These are phyloP conservation scores for Clostera curtula DNA, from an alignment of 2,888 invertebrate genomes.

Conservation along the genomic window DNA sequence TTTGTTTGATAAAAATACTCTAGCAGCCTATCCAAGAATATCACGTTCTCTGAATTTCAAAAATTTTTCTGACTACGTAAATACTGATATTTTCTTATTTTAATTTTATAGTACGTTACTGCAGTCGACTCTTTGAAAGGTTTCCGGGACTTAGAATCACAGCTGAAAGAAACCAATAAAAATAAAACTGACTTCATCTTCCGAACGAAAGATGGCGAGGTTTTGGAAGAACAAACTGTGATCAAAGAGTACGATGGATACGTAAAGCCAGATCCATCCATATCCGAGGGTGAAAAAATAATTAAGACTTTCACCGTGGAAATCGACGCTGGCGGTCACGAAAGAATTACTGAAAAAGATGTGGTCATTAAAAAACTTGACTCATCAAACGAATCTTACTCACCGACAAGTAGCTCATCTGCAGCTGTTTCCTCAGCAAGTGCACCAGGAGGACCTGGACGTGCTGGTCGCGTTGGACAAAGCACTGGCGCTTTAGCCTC, in stretches of 20 bases:
- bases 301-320: slow-evolving; percentile 29
- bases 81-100: neutral
- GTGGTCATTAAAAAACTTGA: slow-evolving; percentile 30
- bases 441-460: slow-evolving; percentile 1
- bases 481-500: too few species aligned
- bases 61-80: too few species aligned
- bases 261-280: slow-evolving; percentile 7
- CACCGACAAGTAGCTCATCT: neutral
- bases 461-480: too few species aligned
- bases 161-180: slow-evolving; percentile 21
- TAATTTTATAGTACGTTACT: slow-evolving; percentile 13
- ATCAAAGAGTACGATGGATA: slow-evolving; percentile 26
- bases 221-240: slow-evolving; percentile 23
- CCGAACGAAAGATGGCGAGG: slow-evolving; percentile 24
- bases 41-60: too few species aligned
- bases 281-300: slow-evolving; percentile 25
- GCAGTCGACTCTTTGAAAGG: slow-evolving; percentile 34
- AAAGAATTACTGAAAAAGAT: slow-evolving; percentile 42
- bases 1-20: too few species aligned
- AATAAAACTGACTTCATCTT: slow-evolving; percentile 24
- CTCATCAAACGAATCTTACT: slow-evolving; percentile 6
- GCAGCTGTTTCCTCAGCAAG: neutral
- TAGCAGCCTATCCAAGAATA: too few species aligned
- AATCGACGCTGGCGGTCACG: slow-evolving; percentile 33
- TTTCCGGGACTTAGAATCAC: slow-evolving; percentile 12